Percentiles rank a stretch among this genome's conserved stretches.
These are phyloP conservation scores for Oxyura jamaicensis DNA, from an alignment of 2,113 vertebrate species.

Conservation along the genomic window DNA sequence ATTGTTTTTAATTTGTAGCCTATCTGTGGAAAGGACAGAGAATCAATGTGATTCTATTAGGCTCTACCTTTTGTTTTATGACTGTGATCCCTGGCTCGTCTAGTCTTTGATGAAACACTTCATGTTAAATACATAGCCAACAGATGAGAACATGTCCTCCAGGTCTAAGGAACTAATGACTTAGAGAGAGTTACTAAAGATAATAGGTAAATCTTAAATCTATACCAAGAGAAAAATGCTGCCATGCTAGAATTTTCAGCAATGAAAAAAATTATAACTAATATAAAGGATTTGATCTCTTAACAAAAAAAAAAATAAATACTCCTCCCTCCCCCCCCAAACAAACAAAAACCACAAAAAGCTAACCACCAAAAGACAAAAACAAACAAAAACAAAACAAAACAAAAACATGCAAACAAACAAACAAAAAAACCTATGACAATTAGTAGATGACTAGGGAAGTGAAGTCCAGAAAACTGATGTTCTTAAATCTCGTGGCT, in stretches of 20 bases:
- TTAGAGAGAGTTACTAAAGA: not conserved
- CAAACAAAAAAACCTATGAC: no score
- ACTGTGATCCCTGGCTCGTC: not conserved
- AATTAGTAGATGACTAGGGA: not conserved
- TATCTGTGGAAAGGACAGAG: slow-evolving; percentile 26
- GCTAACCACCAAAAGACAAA: not conserved
- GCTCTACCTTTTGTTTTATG: slow-evolving; percentile 54
- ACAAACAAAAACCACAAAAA: not conserved
- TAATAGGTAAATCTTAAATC: not conserved
- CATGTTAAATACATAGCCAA: slow-evolving; percentile 18
- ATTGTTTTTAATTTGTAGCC: slow-evolving; percentile 67
- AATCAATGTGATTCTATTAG: slow-evolving; percentile 59
- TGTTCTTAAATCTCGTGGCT: not conserved
- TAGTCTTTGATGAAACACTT: slow-evolving; percentile 38
- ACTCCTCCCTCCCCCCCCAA: no score
- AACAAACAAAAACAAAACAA: not conserved
- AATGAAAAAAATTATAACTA: not conserved
- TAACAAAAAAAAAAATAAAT: not conserved
- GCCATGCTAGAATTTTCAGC: not conserved
- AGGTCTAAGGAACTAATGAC: not conserved
- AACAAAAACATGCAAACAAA: no score
- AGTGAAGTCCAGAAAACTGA: not conserved
- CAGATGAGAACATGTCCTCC: not conserved
- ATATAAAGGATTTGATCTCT: not conserved
- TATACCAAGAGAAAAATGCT: not conserved